These are phyloP conservation scores for Sturnira hondurensis DNA, from an alignment of 2,113 vertebrate species.

Conservation along the genomic window DNA sequence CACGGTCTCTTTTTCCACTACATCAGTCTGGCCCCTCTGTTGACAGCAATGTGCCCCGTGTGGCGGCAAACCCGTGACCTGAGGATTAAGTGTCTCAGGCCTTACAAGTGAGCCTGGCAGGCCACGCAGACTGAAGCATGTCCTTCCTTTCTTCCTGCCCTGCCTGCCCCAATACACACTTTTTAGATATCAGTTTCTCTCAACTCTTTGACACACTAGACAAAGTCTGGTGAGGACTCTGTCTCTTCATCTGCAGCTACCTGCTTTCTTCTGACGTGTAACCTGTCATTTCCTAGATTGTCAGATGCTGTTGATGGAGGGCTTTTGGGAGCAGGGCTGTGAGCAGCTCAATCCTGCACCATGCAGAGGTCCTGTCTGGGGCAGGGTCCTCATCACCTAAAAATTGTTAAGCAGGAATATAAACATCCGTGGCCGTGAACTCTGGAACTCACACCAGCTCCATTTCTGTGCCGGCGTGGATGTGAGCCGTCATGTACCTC, in stretches of 20 bases:
- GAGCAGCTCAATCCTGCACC: not conserved
- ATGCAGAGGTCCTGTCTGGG: not conserved
- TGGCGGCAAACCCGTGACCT: slow-evolving; percentile 40
- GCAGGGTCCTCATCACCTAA: not conserved
- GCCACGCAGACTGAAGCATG: not conserved
- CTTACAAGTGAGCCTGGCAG: not conserved
- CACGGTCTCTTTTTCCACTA: slow-evolving; percentile 68
- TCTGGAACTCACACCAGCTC: not conserved
- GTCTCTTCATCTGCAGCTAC: not conserved
- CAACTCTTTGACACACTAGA: not conserved
- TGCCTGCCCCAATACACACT: not conserved
- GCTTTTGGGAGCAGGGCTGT: not conserved
- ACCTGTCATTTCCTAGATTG: not conserved
- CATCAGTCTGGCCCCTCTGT: slow-evolving; percentile 60
- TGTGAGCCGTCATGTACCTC: not conserved
- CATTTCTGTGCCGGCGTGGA: not conserved
- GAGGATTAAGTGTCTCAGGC: slow-evolving; percentile 55
- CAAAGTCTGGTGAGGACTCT: not conserved
- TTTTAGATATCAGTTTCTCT: not conserved
- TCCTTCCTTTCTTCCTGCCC: not conserved
- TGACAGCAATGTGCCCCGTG: slow-evolving; percentile 18
- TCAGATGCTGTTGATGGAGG: not conserved
- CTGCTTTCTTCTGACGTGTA: not conserved
- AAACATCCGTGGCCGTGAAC: not conserved
- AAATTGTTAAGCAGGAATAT: not conserved